A percentile compares a stretch with the other conserved stretches of the same genome.
These are phyloP conservation scores for Sebastes itinus DNA, from an alignment of 2,797 vertebrate genomes.

Conservation along the genomic window DNA sequence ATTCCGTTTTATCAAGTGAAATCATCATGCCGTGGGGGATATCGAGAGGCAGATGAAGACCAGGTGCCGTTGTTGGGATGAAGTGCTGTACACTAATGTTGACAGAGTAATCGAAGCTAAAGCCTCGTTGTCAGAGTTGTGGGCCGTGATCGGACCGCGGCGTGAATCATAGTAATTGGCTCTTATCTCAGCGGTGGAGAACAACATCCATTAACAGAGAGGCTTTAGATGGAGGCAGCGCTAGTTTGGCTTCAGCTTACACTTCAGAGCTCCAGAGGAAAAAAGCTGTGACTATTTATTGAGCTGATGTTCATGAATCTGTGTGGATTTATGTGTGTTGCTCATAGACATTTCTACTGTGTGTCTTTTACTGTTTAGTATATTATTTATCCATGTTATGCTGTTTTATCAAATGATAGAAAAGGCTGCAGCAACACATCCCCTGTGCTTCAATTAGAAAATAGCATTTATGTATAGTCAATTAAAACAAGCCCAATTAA, in stretches of 20 bases:
- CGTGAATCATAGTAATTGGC: slow-evolving; percentile 64
- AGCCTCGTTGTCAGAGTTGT: slow-evolving; percentile 31
- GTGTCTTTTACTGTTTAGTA: not conserved
- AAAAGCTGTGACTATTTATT: slow-evolving; percentile 31
- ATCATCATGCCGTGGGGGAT: not conserved
- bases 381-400: not conserved
- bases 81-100: slow-evolving; percentile 11
- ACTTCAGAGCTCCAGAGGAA: slow-evolving; percentile 11
- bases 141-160: slow-evolving; percentile 23
- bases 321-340: not conserved
- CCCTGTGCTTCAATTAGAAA: not conserved
- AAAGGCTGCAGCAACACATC: not conserved
- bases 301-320: not conserved
- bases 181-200: slow-evolving; percentile 54
- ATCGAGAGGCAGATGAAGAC: slow-evolving; percentile 11
- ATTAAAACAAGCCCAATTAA: not conserved
- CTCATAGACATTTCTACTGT: not conserved
- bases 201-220: slow-evolving; percentile 60
- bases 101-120: slow-evolving; percentile 53
- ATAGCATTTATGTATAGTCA: not conserved
- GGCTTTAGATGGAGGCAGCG: slow-evolving; percentile 17
- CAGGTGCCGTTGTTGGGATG: slow-evolving; percentile 13
- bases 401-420: not conserved
- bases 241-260: slow-evolving; percentile 24
- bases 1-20: not conserved